phyloP scores from a whole-genome alignment of 2,888 invertebrate genomes.

The Tetramorium bicarinatum region DNA sequence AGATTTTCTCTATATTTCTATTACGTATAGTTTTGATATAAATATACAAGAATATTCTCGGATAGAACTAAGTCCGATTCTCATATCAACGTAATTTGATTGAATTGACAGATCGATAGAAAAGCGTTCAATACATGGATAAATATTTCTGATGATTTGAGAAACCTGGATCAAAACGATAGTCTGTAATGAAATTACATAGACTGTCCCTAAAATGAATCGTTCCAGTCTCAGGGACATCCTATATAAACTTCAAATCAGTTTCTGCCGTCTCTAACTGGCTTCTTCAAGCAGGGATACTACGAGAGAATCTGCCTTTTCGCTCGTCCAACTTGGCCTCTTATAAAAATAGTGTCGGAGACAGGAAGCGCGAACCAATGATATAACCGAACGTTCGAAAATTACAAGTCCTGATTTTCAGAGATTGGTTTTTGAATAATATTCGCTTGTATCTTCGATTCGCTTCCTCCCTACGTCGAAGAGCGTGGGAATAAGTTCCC shows the following conservation, averaged over 20 bases:
- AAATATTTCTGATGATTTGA: conserved; percentile 16
- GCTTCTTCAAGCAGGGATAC: conserved; percentile 26
- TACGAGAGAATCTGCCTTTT: conserved; percentile 29
- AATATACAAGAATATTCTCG: conserved; percentile 46
- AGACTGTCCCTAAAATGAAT: not conserved
- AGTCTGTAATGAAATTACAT: not conserved
- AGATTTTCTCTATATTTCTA: not conserved
- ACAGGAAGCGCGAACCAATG: not conserved
- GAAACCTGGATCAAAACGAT: not conserved
- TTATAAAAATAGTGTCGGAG: conserved; percentile 74
- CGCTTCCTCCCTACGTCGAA: not conserved
- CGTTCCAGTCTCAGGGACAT: not conserved
- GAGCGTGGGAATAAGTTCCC: not conserved
- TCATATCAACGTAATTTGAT: conserved; percentile 7
- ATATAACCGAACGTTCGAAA: not conserved
- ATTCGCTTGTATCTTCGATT: not conserved
- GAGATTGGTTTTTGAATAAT: not conserved
- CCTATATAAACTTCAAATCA: not conserved
- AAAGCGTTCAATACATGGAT: not conserved
- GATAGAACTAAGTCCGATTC: conserved; percentile 21
- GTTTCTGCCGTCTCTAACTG: not conserved
- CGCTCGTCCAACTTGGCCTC: conserved; percentile 18
- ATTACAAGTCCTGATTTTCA: not conserved
- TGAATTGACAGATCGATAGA: conserved; percentile 27
- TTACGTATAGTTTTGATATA: conserved; percentile 36